A percentile compares a stretch with the other conserved stretches of the same genome.
phyloP scores from a whole-genome alignment of 2,113 vertebrate genomes.

The Ameiurus melas region DNA sequence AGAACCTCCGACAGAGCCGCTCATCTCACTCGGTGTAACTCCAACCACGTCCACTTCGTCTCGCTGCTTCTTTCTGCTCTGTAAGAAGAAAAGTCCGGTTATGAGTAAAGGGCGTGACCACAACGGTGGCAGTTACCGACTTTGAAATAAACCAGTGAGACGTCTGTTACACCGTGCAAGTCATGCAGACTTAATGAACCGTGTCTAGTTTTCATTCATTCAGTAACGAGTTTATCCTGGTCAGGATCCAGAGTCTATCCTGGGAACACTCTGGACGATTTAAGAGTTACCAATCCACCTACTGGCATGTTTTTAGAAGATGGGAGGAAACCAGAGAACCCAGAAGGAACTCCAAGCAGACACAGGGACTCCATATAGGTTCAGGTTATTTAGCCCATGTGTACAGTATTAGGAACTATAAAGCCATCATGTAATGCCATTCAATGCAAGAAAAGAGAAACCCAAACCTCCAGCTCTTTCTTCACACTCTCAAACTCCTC shows the following conservation, averaged over 20 bases:
- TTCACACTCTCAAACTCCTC: conserved; percentile 93
- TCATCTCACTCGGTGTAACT: conserved; percentile 74
- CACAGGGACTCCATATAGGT: not conserved
- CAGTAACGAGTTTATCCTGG: not conserved
- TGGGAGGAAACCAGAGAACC: not conserved
- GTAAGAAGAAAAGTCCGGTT: conserved; percentile 9
- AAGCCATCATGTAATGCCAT: not conserved
- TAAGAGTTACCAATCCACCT: not conserved
- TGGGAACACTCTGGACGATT: not conserved
- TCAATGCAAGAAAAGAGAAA: not conserved
- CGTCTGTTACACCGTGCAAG: not conserved
- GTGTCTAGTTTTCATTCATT: not conserved
- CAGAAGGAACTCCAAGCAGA: not conserved
- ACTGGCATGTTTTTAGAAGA: too few species aligned
- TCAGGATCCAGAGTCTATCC: not conserved
- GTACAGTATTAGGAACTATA: not conserved
- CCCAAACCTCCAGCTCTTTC: conserved; percentile 86
- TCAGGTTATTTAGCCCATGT: not conserved
- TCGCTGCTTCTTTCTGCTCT: conserved; percentile 89
- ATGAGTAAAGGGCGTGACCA: not conserved
- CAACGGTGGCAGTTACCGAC: not conserved
- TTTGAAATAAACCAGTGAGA: not conserved
- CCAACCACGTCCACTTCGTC: conserved; percentile 83
- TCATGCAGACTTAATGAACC: not conserved
- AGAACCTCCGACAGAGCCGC: conserved; percentile 70